These are phyloP conservation scores for Neosilurus mollespiculum DNA, from an alignment of 2,797 vertebrate genomes.

Conservation along the genomic window DNA sequence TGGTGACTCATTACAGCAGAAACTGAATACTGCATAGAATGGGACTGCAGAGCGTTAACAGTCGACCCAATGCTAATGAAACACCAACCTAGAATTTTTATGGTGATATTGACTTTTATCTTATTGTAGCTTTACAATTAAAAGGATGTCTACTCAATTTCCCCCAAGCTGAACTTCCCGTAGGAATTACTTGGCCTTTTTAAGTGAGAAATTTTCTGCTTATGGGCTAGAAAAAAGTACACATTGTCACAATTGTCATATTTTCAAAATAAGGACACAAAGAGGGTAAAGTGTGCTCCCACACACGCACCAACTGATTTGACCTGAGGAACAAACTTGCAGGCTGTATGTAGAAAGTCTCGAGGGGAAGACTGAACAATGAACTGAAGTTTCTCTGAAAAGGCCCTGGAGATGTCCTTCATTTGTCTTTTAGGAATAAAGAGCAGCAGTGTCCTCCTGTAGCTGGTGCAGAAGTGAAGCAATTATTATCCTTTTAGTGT, in stretches of 20 bases:
- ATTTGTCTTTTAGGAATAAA: conserved; percentile 3
- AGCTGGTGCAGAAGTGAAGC: not conserved
- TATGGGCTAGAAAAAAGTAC: not conserved
- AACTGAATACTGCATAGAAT: not conserved
- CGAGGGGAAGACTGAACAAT: conserved; percentile 1
- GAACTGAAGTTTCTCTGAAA: conserved; percentile 8
- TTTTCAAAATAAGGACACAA: conserved; percentile 1
- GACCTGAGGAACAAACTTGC: not conserved
- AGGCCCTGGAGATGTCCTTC: conserved; percentile 28
- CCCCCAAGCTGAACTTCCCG: not conserved
- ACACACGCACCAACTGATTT: not conserved
- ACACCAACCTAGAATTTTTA: not conserved
- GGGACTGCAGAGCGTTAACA: not conserved
- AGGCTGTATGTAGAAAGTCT: not conserved
- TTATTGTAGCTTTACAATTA: not conserved
- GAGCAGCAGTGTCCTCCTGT: not conserved
- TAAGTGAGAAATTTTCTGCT: not conserved
- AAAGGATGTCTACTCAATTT: not conserved
- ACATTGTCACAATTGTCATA: not conserved
- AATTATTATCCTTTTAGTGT: not conserved
- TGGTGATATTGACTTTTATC: not conserved
- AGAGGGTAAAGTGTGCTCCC: not conserved
- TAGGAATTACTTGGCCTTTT: not conserved
- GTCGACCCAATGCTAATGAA: not conserved
- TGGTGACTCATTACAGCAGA: conserved; percentile 53